Evolutionary conservation across 2,888 invertebrate genomes (phyloP).

Genomic region (Cryptocheilus praepositus): DNA sequence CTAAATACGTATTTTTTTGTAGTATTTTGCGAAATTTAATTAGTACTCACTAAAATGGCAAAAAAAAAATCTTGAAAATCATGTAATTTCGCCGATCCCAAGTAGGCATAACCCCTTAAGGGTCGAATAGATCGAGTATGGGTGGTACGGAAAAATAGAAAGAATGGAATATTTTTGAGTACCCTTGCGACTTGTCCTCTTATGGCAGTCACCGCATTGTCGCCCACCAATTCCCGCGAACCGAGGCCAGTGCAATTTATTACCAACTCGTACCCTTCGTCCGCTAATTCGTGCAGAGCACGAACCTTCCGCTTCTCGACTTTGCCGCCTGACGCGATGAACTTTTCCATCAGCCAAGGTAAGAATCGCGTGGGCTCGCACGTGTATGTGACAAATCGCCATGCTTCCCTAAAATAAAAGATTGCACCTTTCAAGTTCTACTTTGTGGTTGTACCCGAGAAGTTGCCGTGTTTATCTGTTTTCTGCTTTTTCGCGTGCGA

Average conservation of each 20-base stretch:
- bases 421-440: not conserved
- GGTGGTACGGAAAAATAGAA: not conserved
- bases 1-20: no score
- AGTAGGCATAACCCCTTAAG: no score
- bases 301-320: conserved; percentile 76
- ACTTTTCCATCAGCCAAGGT: conserved; percentile 81
- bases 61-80: no score
- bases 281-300: conserved; percentile 75
- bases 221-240: conserved; percentile 80
- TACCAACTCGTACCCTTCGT: conserved; percentile 80
- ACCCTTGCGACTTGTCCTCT: conserved; percentile 86
- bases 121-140: no score
- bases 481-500: no score
- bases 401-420: conserved; percentile 77
- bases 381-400: conserved; percentile 81
- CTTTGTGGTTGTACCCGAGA: no score
- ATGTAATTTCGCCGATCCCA: no score
- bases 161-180: conserved; percentile 38
- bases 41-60: no score
- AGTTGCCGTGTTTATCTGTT: no score
- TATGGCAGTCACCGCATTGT: conserved; percentile 80
- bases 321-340: conserved; percentile 79
- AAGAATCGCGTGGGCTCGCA: conserved; percentile 82
- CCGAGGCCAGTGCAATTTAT: conserved; percentile 88
- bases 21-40: no score